phyloP scores from a whole-genome alignment of 2,113 vertebrate genomes.

The Microcebus murinus region DNA sequence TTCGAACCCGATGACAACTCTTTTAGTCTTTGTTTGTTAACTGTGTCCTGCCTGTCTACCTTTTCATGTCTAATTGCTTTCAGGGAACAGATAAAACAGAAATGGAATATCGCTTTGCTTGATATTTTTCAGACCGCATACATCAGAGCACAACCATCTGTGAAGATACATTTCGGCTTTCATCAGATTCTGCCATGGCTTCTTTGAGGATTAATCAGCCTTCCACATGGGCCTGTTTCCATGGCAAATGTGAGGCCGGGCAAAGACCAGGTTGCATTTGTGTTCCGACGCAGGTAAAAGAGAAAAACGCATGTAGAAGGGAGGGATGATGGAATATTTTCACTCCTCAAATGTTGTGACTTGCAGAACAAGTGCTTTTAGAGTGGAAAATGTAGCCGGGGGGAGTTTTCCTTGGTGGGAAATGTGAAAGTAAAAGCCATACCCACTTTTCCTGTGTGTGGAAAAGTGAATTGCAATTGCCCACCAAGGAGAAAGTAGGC shows the following conservation, averaged over 20 bases:
- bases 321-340: constrained; percentile 32
- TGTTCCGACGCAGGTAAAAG: constrained; percentile 35
- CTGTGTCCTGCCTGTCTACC: constrained; percentile 66
- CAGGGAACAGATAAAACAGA: constrained; percentile 66
- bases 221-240: constrained; percentile 48
- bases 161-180: constrained; percentile 75
- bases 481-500: accelerated
- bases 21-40: constrained; percentile 72
- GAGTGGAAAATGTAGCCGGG: neutral
- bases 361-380: constrained; percentile 23
- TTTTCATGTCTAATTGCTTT: constrained; percentile 79
- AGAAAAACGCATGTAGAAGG: neutral
- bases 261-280: constrained; percentile 23
- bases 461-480: neutral
- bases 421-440: neutral
- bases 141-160: constrained; percentile 73
- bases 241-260: neutral
- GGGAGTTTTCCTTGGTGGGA: neutral
- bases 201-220: constrained; percentile 68
- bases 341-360: neutral
- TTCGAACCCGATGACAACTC: constrained; percentile 67
- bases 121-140: constrained; percentile 77
- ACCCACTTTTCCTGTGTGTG: neutral
- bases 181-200: constrained; percentile 57
- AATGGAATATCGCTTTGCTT: constrained; percentile 71